Evolutionary conservation across 2,113 vertebrate species (phyloP), one percentile per base, ranked within the genome.

Genomic region (Hippocampus abdominalis): DNA sequence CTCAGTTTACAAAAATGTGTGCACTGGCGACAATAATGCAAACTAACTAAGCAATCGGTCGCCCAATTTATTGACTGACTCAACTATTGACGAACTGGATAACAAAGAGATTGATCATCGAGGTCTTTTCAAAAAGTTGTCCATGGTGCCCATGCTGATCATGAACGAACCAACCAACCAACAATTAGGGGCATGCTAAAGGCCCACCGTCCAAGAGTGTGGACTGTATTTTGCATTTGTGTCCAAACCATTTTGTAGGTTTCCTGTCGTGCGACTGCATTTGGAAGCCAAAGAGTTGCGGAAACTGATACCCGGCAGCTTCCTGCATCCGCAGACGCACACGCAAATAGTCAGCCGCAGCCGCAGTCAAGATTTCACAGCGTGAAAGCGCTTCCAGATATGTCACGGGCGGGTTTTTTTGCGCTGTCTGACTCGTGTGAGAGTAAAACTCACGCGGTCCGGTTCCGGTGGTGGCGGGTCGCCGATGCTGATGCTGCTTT

Each of bases 401-500:
- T 62, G 36, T 25, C 49, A 46, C 46, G 12, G 70, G 46, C 59
- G 63, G n/a, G n/a, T n/a, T n/a, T n/a, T n/a, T n/a, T n/a, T n/a
- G n/a, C n/a, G n/a, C n/a, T n/a, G n/a, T n/a, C n/a, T n/a, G n/a
- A n/a, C n/a, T 60, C 20, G 2, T 15, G 27, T 15, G 71, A 40
- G 27, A 20, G 7, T 18, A 60, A 0, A 53, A 91, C 94, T 94
- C 90, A 95, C 94, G 85, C 86, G 71, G 87, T 85, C 70, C 89
- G 89, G 51, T 80, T 91, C 70, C 82, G 88, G 82, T 86, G 89
- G 65, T 89, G 86, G 64, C 87, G 69, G 16, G 49, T 11, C 25
- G 89, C 89, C 48, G 88, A 88, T 57, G 90, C 90, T 1, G 90
- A 92, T 39, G 90, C 90, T 74, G 92, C 85, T 78, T 93, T 96